phyloP scores from a whole-genome alignment of 2,888 invertebrate genomes.

The Ariolimax columbianus region DNA sequence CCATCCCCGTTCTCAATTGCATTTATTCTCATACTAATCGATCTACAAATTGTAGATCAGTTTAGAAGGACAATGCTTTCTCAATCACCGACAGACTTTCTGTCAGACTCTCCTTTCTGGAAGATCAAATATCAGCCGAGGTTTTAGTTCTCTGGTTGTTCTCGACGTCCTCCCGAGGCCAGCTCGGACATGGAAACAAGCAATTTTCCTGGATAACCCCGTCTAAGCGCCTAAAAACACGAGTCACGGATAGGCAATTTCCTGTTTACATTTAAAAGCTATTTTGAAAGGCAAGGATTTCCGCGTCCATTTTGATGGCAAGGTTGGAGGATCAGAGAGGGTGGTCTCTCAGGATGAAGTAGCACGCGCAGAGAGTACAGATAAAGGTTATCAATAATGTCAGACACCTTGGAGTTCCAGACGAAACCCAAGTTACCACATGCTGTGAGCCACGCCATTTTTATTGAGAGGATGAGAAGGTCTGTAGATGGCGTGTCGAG shows the following conservation, averaged over 20 bases:
- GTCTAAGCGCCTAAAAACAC: conserved; percentile 13
- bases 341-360: neutral
- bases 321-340: neutral
- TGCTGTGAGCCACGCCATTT: neutral
- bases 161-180: neutral
- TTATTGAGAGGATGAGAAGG: neutral
- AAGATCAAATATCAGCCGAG: neutral
- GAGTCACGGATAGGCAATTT: conserved; percentile 14
- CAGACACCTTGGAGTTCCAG: neutral
- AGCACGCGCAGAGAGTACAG: neutral
- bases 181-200: conserved; percentile 13
- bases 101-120: neutral
- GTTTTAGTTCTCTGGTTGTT: neutral
- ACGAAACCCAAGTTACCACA: neutral
- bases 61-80: neutral
- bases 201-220: conserved; percentile 6
- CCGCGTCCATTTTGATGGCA: neutral
- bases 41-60: no score
- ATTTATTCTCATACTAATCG: no score
- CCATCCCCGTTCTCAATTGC: no score
- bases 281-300: conserved; percentile 29
- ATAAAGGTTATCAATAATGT: neutral
- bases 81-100: neutral
- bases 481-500: neutral
- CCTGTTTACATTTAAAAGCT: conserved; percentile 27